Percentiles rank a stretch among this genome's conserved stretches.
These are phyloP conservation scores for Papilio helenus DNA, from an alignment of 1,140 invertebrate genomes.

Conservation along the genomic window DNA sequence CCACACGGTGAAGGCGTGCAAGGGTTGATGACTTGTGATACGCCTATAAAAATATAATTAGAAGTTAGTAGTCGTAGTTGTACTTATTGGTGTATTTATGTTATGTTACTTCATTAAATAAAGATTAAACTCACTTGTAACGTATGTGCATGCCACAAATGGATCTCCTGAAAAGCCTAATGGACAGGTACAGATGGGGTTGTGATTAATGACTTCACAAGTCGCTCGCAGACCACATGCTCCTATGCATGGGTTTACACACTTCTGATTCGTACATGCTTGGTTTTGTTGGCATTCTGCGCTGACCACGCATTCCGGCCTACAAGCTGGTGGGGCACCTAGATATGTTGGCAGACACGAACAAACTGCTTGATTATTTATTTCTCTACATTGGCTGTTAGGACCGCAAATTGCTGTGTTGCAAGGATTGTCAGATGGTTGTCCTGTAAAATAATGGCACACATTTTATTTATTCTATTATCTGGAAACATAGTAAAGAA, in stretches of 20 bases:
- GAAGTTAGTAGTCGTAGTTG: background rate
- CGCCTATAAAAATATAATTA: slow-evolving; percentile 55
- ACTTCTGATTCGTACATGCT: slow-evolving; percentile 91
- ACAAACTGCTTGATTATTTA: slow-evolving; percentile 88
- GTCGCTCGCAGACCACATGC: slow-evolving; percentile 89
- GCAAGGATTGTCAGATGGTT: slow-evolving; percentile 84
- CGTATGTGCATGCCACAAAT: slow-evolving; percentile 82
- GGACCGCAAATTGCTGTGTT: slow-evolving; percentile 90
- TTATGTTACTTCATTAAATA: slow-evolving; percentile 20
- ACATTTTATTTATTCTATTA: background rate
- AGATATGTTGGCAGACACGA: slow-evolving; percentile 89
- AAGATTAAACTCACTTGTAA: slow-evolving; percentile 60
- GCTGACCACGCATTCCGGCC: slow-evolving; percentile 90
- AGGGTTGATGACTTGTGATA: slow-evolving; percentile 79
- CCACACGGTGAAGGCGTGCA: slow-evolving; percentile 88
- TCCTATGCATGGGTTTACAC: slow-evolving; percentile 91
- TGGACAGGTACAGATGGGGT: slow-evolving; percentile 86
- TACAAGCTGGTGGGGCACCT: slow-evolving; percentile 90
- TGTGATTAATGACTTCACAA: slow-evolving; percentile 91
- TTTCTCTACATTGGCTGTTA: slow-evolving; percentile 89
- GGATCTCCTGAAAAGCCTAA: slow-evolving; percentile 83
- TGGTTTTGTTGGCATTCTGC: slow-evolving; percentile 89
- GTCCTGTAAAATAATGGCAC: slow-evolving; percentile 46
- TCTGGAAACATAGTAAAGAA: background rate
- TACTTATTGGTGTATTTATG: background rate